A percentile compares a stretch with the other conserved stretches of the same genome.
Conservation (phyloP, 2,797 vertebrate species). For the Gymnoscopelus braueri region DNA sequence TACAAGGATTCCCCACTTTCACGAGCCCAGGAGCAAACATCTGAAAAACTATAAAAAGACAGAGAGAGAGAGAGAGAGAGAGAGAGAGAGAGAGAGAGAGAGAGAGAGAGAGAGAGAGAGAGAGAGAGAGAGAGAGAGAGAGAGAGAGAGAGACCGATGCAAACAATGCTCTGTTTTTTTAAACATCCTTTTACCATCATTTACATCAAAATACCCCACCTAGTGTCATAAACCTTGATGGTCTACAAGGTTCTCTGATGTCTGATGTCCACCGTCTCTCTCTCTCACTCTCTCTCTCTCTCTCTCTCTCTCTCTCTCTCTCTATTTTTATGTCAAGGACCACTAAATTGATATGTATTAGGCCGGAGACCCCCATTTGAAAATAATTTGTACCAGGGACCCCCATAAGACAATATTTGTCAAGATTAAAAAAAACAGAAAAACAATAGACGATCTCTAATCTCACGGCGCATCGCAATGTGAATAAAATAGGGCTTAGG, state of each 20-base stretch:
- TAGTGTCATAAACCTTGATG: constrained; percentile 45
- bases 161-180: constrained; percentile 28
- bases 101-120: not conserved
- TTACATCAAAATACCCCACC: constrained; percentile 61
- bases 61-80: not conserved
- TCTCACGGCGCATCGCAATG: no score
- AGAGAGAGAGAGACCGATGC: constrained; percentile 12
- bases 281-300: no score
- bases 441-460: no score
- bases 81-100: not conserved
- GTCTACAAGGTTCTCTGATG: constrained; percentile 31
- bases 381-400: no score
- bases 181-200: constrained; percentile 49
- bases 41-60: constrained; percentile 49
- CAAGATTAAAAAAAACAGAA: no score
- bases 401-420: no score
- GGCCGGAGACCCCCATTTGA: no score
- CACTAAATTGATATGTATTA: no score
- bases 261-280: not conserved
- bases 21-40: constrained; percentile 50
- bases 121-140: not conserved
- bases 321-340: no score
- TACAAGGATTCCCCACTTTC: constrained; percentile 52
- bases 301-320: no score
- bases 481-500: no score